Base-by-base conservation (phyloP, 2,888 invertebrate genomes). In the Bombylius discolor region DNA sequence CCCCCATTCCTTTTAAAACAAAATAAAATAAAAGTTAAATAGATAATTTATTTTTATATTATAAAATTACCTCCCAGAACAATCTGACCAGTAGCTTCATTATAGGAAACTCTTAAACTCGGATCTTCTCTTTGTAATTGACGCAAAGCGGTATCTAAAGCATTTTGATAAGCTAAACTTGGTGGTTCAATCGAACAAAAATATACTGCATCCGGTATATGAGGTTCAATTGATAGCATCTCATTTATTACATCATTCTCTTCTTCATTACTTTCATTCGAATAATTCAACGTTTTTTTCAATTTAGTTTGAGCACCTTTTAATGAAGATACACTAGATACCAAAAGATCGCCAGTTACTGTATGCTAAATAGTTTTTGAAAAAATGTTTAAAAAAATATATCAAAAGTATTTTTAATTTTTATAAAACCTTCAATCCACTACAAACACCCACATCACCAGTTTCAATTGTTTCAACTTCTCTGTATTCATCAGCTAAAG, bases 121-220 rank as follows among this genome's bases (percentile, higher is more conserved):
- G 98, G 97, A 77, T 97, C 97, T 74, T 97, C 97, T 14, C 89
- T 77, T 69, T 85, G 83, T 53, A 98, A 74, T 69, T 91, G 85
- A 5, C 74, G 76, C 33, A 98, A 77, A 0, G 96, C 96, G 13
- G 76, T 73, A 62, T 97, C 96, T 65, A 97, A 76, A 1, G 83
- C 77, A 48, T 74, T 74, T 74, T 94, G 92, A 58, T 80, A 78
- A 1, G 86, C 79, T 63, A 85, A 68, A 63, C 89, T 89, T 0
- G 92, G 88, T 0, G 97, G 89, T 76, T 99, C 98, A 60, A 99
- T 86, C 2, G 93, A 89, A 71, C 98, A 97, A 68, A 96, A 89
- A 76, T 96, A 98, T 1, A 99, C 99, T 0, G 99, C 95, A 67
- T 93, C 89, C 0, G 96, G 96, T 57, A 94, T 76, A 49, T 79